phyloP scores from a whole-genome alignment of 2,113 vertebrate species.

The Xerus inauris region DNA sequence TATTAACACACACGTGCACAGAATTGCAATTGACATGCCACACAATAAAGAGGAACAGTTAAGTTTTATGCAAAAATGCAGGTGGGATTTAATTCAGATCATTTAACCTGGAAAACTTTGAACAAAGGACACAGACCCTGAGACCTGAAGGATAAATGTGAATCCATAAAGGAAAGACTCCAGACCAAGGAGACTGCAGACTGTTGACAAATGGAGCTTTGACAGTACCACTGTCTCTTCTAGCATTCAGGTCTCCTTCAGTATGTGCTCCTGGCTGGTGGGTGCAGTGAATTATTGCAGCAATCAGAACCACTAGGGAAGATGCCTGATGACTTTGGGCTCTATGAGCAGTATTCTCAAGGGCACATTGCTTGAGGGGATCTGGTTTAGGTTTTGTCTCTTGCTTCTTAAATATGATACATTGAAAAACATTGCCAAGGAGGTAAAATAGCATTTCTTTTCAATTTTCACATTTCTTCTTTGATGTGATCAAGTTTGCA shows the following conservation, averaged over 20 bases:
- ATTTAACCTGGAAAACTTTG: background rate
- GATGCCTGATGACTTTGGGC: background rate
- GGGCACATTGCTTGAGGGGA: background rate
- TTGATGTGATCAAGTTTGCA: background rate
- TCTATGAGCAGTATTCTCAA: background rate
- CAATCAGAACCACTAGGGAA: fast-evolving
- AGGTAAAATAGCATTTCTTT: background rate
- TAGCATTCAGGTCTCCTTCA: background rate
- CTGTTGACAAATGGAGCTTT: background rate
- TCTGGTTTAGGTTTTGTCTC: background rate
- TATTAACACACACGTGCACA: background rate
- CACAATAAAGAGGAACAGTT: background rate
- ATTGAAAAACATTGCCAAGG: background rate
- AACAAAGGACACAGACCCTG: background rate
- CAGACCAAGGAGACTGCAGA: background rate
- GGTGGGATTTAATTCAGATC: background rate
- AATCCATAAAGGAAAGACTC: background rate
- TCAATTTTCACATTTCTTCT: background rate
- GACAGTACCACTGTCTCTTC: background rate
- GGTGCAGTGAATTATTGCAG: background rate
- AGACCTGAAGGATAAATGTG: background rate
- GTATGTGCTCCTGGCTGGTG: background rate
- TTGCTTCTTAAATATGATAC: background rate
- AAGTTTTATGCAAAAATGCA: background rate
- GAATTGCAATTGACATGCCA: background rate